Conservation (phyloP, 1,140 invertebrate genomes). For the Popillia japonica region DNA sequence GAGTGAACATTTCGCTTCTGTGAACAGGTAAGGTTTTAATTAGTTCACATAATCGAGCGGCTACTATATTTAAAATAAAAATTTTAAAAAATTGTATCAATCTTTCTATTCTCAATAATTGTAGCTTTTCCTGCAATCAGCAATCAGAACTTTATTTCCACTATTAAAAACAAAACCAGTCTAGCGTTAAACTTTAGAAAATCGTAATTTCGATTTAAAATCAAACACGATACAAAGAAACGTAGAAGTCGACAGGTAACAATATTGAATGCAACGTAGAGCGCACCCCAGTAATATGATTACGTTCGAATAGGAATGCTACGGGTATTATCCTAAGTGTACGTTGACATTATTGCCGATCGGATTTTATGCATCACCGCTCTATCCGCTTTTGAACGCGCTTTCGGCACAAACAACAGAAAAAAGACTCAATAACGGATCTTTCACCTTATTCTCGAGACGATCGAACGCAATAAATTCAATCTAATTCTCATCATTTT, state of each 20-base stretch:
- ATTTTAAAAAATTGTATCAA: no score
- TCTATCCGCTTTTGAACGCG: neutral
- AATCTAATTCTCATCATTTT: constrained; percentile 14
- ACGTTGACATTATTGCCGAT: constrained; percentile 13
- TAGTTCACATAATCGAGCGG: no score
- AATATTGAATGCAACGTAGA: neutral
- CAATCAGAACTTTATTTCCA: no score
- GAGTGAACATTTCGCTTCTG: no score
- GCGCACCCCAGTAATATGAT: neutral
- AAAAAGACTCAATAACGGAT: neutral
- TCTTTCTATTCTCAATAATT: no score
- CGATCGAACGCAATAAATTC: constrained; percentile 21
- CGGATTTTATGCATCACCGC: neutral
- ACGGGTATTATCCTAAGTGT: constrained; percentile 4
- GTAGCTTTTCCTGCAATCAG: no score
- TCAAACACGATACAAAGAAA: neutral
- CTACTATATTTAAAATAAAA: no score
- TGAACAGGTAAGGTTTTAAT: no score
- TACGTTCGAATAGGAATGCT: constrained; percentile 9
- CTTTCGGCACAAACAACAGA: neutral
- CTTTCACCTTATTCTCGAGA: neutral
- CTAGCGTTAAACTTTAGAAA: no score
- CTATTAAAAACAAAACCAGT: no score
- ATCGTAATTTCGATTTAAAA: neutral
- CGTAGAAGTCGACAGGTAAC: neutral